Base-by-base conservation (phyloP, 2,888 invertebrate species). In the Philhelius pedissequus region DNA sequence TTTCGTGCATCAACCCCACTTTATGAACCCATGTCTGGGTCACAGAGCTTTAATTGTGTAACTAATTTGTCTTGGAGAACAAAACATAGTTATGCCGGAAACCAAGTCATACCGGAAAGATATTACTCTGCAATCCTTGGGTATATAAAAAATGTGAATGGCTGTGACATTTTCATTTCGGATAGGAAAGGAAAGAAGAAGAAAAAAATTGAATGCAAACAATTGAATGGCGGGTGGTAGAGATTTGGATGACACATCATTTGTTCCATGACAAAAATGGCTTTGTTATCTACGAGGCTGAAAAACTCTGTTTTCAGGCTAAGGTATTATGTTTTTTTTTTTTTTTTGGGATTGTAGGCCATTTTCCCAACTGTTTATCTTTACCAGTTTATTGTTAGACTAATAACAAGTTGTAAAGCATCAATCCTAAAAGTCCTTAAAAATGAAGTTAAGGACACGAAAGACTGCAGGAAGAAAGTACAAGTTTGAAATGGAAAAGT, bases 61-160 rank as follows among this genome's bases (percentile, higher is more conserved):
- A 71, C 58, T 71, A 58, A 58, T 71, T 62, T 73, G 43, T 40
- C 32, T 35, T 32, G 13, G 35, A 35, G 48, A 58, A 60, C 58
- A 71, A 71, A 48, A 45, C 20, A 45, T 48, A 35, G 60, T 40
- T 60, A 62, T 52, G 15, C 27, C 60, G 71, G 71, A 60, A 32
- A 45, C 18, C 30, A 30, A 38, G 50, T 40, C 60, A 50, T 40
- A 27, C 18, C 60, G 71, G 71, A 60, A 73, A 62, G 71, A 50
- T 60, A 50, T 45, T 54, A 38, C 20, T 40, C 48, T 60, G 18
- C 71, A 22, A 70, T 45, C 32, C 30, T 56, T 56, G 8, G 9
- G 1, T 11, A 32, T 1, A 13, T 13, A 9, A 20, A 20, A 32
- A 50, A 25, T 52, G 15, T 27, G 50, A 40, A 40, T 60, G 40